phyloP scores from a whole-genome alignment of 1,140 invertebrate species.

The Theocolax elegans region DNA sequence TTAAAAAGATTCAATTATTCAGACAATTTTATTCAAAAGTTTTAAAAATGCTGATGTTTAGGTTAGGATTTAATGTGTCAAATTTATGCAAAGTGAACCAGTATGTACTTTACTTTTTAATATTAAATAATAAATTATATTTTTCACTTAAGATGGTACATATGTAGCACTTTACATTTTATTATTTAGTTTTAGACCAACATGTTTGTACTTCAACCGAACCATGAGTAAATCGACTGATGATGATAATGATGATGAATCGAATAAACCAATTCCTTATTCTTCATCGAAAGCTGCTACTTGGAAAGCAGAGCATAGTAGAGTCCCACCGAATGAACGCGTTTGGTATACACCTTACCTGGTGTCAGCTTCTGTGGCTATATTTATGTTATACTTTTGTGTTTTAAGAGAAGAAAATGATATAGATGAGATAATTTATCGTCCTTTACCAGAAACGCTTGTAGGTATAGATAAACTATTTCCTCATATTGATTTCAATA shows the following conservation, averaged over 20 bases:
- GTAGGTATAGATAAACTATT: constrained; percentile 14
- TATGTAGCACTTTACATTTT: too few species aligned
- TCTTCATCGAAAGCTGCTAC: constrained; percentile 73
- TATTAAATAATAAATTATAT: too few species aligned
- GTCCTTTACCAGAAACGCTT: constrained; percentile 25
- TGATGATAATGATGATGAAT: constrained; percentile 48
- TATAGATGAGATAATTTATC: constrained; percentile 75
- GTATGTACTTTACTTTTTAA: too few species aligned
- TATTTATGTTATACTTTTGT: constrained; percentile 84
- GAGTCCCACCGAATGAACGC: constrained; percentile 62
- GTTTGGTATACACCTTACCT: constrained; percentile 75
- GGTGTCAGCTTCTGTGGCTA: constrained; percentile 71
- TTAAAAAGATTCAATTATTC: too few species aligned
- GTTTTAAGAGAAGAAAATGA: constrained; percentile 88
- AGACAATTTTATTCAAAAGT: too few species aligned
- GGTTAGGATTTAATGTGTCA: too few species aligned
- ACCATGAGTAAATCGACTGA: too few species aligned
- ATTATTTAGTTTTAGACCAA: too few species aligned
- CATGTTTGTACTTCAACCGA: too few species aligned
- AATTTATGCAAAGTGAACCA: too few species aligned
- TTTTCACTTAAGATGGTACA: too few species aligned
- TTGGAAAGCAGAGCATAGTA: constrained; percentile 68
- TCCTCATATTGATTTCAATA: constrained; percentile 74
- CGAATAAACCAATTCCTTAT: constrained; percentile 76
- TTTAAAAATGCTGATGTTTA: too few species aligned